Percentiles rank a stretch among this genome's conserved stretches.
These are phyloP conservation scores for Sialis lutaria DNA, from an alignment of 2,888 invertebrate genomes.

Conservation along the genomic window DNA sequence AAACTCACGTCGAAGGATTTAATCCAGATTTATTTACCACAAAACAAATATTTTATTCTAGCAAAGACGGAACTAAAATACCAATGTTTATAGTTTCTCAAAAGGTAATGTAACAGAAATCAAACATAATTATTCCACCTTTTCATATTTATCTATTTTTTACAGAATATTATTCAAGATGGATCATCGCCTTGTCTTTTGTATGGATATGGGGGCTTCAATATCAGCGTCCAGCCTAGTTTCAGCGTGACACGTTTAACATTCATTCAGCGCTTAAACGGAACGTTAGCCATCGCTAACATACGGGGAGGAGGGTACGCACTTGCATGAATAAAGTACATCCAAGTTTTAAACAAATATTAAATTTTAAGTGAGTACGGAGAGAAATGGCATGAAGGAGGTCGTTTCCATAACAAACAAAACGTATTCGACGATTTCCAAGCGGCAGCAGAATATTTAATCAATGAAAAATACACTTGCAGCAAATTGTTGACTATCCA, in stretches of 20 bases:
- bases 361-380: conserved; percentile 69
- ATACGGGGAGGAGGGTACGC: conserved; percentile 87
- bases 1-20: conserved; percentile 73
- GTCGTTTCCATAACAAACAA: conserved; percentile 81
- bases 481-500: conserved; percentile 64
- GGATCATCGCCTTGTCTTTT: conserved; percentile 68
- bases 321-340: conserved; percentile 6
- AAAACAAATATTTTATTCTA: conserved; percentile 78
- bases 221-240: conserved; percentile 74
- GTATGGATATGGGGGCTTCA: conserved; percentile 97
- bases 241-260: conserved; percentile 78
- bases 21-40: conserved; percentile 63
- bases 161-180: conserved; percentile 30
- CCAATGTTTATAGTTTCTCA: conserved; percentile 90
- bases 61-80: conserved; percentile 84
- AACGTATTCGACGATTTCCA: conserved; percentile 97
- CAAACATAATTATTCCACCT: background rate
- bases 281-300: conserved; percentile 82
- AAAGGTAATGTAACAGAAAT: conserved; percentile 33
- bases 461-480: conserved; percentile 61
- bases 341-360: background rate
- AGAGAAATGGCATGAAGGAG: conserved; percentile 91
- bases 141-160: background rate
- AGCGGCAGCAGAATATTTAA: conserved; percentile 75
- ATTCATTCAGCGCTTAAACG: conserved; percentile 78